These are phyloP conservation scores for Sturnira hondurensis DNA, from an alignment of 2,113 vertebrate species.

Conservation along the genomic window DNA sequence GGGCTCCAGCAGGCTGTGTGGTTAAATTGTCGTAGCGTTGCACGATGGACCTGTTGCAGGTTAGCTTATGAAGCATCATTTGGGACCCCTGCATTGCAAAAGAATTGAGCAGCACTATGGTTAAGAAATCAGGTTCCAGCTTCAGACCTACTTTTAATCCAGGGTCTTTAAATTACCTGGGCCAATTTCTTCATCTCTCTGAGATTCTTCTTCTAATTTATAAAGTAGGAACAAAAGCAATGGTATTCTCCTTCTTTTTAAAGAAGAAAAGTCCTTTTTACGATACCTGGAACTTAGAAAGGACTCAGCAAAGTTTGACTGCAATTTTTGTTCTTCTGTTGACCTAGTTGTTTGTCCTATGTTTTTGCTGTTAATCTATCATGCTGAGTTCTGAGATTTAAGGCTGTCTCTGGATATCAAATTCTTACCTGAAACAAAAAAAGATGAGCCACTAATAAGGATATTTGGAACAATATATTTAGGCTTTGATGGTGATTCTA, in stretches of 20 bases:
- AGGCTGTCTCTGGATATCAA: not conserved
- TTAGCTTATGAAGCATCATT: not conserved
- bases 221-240: not conserved
- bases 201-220: not conserved
- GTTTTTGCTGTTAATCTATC: not conserved
- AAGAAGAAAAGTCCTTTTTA: not conserved
- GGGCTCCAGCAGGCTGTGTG: not conserved
- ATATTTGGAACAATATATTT: not conserved
- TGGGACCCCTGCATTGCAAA: not conserved
- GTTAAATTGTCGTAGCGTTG: not conserved
- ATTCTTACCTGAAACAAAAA: not conserved
- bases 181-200: not conserved
- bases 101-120: rapidly evolving
- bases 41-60: too few relatives aligned
- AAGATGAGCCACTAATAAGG: not conserved
- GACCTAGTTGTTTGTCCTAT: not conserved
- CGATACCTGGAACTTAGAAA: not conserved
- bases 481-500: not conserved
- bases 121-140: not conserved
- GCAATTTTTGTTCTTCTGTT: not conserved
- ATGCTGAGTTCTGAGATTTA: not conserved
- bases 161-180: not conserved
- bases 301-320: not conserved
- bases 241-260: not conserved
- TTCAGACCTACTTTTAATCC: not conserved